Evolutionary conservation across 2,888 invertebrate genomes (phyloP), one percentile per base, ranked within the genome.

Genomic region (Beris morrisii): DNA sequence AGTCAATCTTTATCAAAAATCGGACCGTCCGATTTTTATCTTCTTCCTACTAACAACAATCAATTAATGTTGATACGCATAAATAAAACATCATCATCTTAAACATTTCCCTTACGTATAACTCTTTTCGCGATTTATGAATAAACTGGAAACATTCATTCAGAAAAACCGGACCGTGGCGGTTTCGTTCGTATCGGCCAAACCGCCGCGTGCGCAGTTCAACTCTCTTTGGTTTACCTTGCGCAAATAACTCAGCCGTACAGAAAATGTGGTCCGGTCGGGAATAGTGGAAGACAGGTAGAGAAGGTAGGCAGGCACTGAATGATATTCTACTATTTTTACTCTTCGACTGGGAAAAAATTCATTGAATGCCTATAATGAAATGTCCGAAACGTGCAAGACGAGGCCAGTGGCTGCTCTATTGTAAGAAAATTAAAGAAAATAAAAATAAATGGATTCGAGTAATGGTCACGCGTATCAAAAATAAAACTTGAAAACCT

Each of bases 131-230:
- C n/a, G 32, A 64, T 67, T 67, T 67, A 67, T 67, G 67, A 67
- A 67, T 67, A 63, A 67, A 67, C 54, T 52, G 45, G 48, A 13
- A 63, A 53, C 64, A 63, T 64, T 67, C 67, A 67, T 67, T 67
- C 67, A 67, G 64, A 64, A 64, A 67, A 67, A 64, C 55, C 66
- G 55, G 66, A 67, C 38, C 38, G 9, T 38, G 22, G 22, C 22
- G 3, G 22, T 22, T 22, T 22, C 22, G 22, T 22, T 22, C 22
- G 22, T 22, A 22, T 1, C 22, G 22, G 22, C 22, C 22, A 22
- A 22, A 1, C 22, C 22, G 38, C 9, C 38, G 38, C 9, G 5
- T 9, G 38, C 38, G 38, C 38, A 38, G 38, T 5, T 38, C 9
- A 38, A 38, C 38, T 38, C 38, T 38, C 38, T 38, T 38, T 7